These are phyloP conservation scores for Musca vetustissima DNA, from an alignment of 1,140 invertebrate genomes.

Conservation along the genomic window DNA sequence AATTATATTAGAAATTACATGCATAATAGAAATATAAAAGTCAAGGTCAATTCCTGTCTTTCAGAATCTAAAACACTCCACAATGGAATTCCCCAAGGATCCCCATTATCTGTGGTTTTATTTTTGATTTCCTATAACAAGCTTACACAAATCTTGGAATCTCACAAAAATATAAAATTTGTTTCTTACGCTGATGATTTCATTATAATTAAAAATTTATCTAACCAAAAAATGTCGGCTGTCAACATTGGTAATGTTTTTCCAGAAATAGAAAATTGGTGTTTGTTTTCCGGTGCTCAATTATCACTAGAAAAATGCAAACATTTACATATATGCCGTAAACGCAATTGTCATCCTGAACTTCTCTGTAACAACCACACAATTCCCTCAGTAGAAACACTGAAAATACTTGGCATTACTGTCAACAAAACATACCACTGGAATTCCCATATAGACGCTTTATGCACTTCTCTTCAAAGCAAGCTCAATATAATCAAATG, in stretches of 20 bases:
- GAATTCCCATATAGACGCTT: conserved; percentile 23
- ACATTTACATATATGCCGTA: conserved; percentile 27
- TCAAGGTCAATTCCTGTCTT: conserved; percentile 4
- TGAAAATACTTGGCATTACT: conserved; percentile 24
- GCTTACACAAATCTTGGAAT: conserved; percentile 13
- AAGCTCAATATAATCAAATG: too few relatives aligned
- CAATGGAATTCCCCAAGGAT: too few relatives aligned
- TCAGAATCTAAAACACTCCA: neutral
- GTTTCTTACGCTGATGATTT: conserved; percentile 28
- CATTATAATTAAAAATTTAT: conserved; percentile 2
- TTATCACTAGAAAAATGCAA: conserved; percentile 27
- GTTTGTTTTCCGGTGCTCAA: conserved; percentile 15
- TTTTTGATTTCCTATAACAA: conserved; percentile 27
- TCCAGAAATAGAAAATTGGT: too few relatives aligned
- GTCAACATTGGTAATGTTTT: conserved; percentile 16
- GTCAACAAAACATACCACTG: conserved; percentile 25
- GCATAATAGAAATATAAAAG: conserved; percentile 27
- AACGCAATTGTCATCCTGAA: conserved; percentile 9
- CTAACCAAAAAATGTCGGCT: conserved; percentile 11
- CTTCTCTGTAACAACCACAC: neutral
- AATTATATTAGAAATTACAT: conserved; percentile 29
- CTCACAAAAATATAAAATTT: conserved; percentile 19
- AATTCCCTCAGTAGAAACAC: neutral
- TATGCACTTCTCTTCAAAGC: too few relatives aligned
- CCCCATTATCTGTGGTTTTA: too few relatives aligned